Percentiles rank a stretch among this genome's conserved stretches.
phyloP scores from a whole-genome alignment of 2,113 vertebrate genomes.

The Actenoides lindsayi region DNA sequence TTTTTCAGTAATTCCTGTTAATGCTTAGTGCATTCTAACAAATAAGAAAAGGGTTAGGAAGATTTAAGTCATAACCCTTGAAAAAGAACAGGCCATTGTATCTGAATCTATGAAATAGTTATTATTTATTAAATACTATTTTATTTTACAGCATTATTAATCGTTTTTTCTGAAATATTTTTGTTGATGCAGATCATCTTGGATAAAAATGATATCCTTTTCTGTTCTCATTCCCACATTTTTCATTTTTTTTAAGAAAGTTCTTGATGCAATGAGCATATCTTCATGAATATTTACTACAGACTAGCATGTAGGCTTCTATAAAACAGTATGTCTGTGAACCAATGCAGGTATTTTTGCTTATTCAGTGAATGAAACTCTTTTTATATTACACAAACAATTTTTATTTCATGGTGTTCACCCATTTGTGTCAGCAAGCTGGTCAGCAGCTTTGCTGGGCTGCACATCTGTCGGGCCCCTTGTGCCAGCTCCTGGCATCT shows the following conservation, averaged over 20 bases:
- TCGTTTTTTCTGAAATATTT: background rate
- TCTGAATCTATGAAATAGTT: background rate
- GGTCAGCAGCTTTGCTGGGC: background rate
- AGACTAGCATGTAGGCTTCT: background rate
- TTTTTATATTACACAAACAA: background rate
- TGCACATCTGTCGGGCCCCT: background rate
- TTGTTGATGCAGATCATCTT: background rate
- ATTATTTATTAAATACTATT: background rate
- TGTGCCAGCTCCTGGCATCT: slow-evolving; percentile 13
- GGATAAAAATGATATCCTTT: background rate
- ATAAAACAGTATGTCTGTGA: background rate
- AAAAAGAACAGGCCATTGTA: background rate
- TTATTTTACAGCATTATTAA: background rate
- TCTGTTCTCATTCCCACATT: background rate
- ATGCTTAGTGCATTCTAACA: background rate
- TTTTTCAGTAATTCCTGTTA: slow-evolving; percentile 3
- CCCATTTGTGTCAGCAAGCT: background rate
- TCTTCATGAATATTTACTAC: background rate
- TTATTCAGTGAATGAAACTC: background rate
- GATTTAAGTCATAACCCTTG: background rate
- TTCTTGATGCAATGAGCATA: background rate
- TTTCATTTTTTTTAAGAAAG: background rate
- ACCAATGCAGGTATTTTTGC: background rate
- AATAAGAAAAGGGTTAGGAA: background rate
- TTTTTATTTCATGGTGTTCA: background rate